Percentiles rank a stretch among this genome's conserved stretches.
Evolutionary conservation across 2,797 vertebrate species (phyloP).

Genomic region (Enteromius anoplus): DNA sequence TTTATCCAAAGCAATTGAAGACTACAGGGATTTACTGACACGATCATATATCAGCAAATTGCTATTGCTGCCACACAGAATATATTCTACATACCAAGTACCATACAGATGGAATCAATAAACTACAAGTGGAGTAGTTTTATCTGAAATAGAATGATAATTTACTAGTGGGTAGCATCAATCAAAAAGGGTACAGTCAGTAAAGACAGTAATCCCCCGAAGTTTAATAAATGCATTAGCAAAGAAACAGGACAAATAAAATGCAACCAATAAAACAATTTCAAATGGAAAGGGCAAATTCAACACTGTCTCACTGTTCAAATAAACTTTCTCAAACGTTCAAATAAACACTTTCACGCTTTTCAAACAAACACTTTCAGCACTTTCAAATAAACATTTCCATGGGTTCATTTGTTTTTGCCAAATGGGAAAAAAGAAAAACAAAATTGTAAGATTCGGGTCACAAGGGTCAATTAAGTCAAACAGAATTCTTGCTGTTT

Average conservation of each 20-base stretch:
- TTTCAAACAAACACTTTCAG: slow-evolving; percentile 11
- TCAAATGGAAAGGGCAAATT: slow-evolving; percentile 8
- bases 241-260: not conserved
- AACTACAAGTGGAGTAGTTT: not conserved
- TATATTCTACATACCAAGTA: not conserved
- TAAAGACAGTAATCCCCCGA: not conserved
- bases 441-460: not conserved
- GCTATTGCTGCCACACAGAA: not conserved
- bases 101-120: not conserved
- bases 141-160: not conserved
- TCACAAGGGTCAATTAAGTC: not conserved
- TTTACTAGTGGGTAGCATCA: not conserved
- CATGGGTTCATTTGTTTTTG: slow-evolving; percentile 7
- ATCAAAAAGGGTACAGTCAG: not conserved
- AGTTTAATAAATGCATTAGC: slow-evolving; percentile 6
- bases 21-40: not conserved
- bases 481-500: not conserved
- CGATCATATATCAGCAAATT: not conserved
- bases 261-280: not conserved
- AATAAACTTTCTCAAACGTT: slow-evolving; percentile 7
- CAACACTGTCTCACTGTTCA: slow-evolving; percentile 17
- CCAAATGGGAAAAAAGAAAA: not conserved
- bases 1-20: not conserved
- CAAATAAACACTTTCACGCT: slow-evolving; percentile 12
- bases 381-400: slow-evolving; percentile 15